These are phyloP conservation scores for Astropecten irregularis DNA, from an alignment of 53 echinoderm and acorn worm species.

Conservation along the genomic window DNA sequence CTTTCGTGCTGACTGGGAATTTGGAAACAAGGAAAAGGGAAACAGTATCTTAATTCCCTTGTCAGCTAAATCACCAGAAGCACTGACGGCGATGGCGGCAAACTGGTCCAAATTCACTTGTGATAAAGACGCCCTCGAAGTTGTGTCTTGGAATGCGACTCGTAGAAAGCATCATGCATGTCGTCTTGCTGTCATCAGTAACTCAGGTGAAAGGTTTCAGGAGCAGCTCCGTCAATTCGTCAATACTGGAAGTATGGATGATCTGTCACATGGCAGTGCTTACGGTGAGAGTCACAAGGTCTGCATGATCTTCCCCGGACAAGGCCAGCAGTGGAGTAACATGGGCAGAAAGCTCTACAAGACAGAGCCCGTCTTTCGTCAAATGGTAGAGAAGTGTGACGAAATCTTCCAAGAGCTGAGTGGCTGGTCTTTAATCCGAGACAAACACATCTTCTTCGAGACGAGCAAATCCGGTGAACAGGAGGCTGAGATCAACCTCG, in stretches of 20 bases:
- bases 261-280: constrained; percentile 61
- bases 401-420: constrained; percentile 73
- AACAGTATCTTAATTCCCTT: constrained; percentile 72
- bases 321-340: constrained; percentile 92
- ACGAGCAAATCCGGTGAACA: background rate
- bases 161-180: constrained; percentile 77
- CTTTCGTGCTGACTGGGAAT: constrained; percentile 80
- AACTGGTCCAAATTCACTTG: constrained; percentile 74
- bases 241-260: constrained; percentile 42
- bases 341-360: constrained; percentile 90
- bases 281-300: constrained; percentile 72
- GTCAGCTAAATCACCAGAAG: constrained; percentile 80
- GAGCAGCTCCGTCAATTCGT: constrained; percentile 42
- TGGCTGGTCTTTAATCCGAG: constrained; percentile 85
- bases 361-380: constrained; percentile 70
- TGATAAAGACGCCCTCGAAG: constrained; percentile 77
- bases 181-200: constrained; percentile 79
- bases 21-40: constrained; percentile 66
- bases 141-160: constrained; percentile 84
- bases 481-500: constrained; percentile 25
- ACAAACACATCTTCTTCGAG: background rate
- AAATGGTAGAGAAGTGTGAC: constrained; percentile 77
- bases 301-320: constrained; percentile 91
- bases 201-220: constrained; percentile 65
- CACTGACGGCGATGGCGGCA: constrained; percentile 69